Evolutionary conservation across 2,797 vertebrate genomes (phyloP).

Genomic region (Halcyon leucocephala): DNA sequence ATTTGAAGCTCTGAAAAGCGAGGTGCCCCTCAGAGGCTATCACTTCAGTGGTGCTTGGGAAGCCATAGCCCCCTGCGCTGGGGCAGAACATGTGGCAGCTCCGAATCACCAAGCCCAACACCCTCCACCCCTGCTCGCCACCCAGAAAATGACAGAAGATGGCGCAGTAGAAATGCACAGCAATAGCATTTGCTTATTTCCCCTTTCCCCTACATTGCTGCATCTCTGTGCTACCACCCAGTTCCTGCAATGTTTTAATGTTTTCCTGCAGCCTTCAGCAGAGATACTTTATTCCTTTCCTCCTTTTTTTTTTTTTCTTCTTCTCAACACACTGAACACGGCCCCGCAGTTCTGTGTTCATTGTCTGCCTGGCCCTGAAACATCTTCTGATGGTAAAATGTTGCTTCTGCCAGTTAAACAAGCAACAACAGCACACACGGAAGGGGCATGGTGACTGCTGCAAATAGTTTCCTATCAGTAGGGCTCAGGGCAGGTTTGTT

Average conservation of each 20-base stretch:
- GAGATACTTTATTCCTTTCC: too few species aligned
- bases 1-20: background rate
- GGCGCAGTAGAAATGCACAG: background rate
- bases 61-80: background rate
- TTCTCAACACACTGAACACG: background rate
- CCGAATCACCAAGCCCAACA: background rate
- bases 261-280: background rate
- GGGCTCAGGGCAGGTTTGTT: background rate
- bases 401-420: background rate
- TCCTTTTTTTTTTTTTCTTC: too few species aligned
- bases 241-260: background rate
- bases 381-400: background rate
- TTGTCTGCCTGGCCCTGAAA: background rate
- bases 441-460: background rate
- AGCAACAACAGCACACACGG: background rate
- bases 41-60: background rate
- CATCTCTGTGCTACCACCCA: background rate
- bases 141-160: background rate
- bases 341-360: background rate
- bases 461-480: background rate
- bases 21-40: background rate
- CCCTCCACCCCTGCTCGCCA: background rate
- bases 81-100: background rate
- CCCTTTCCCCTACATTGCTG: background rate
- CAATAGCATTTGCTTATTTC: background rate